Base-by-base conservation (phyloP, 2,113 vertebrate species). In the Pantherophis guttatus region DNA sequence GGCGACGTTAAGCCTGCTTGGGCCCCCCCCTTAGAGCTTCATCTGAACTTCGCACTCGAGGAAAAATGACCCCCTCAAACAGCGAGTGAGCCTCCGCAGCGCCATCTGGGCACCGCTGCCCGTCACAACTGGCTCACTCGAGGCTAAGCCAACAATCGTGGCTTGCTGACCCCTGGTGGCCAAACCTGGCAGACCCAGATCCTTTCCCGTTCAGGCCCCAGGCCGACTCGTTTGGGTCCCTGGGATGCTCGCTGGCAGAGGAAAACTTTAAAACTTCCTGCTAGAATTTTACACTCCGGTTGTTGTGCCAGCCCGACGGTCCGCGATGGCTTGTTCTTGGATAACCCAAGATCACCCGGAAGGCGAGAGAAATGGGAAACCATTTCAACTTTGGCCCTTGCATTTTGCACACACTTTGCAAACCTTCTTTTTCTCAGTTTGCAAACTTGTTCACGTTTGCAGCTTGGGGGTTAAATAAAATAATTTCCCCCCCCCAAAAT, bases 21-120 rank as follows among this genome's bases (percentile, higher is more conserved):
- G 93, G 97, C 95, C 95, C 93, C 93, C 87, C 89, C 91, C 57
- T 91, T 95, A 87, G 92, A 95, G 95, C 81, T 95, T 96, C 59
- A 93, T 57, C 54, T 95, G 93, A 95, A 95, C 94, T 95, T 88
- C 93, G 70, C 91, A 13, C 95, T 93, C 95, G 93, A 92, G 96
- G 89, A 97, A 94, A 44, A 93, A 97, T 97, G 97, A 88, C 97
- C 86, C 97, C 97, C 54, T 95, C 91, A 8, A 94, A 89, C 39
- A 95, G 24, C 91, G 96, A 96, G 97, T 97, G 94, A 26, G 89
- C 70, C 70, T 39, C n/a, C 2, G 15, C 70, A 39, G n/a, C 70
- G n/a, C 70, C n/a, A 33, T 19, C n/a, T 81, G 70, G 70, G n/a
- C 15, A 81, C 7, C 2, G 0, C 15, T 81, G 70, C 15, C 70